Base-by-base conservation (phyloP, 2,113 vertebrate genomes). In the Melospiza melodia region DNA sequence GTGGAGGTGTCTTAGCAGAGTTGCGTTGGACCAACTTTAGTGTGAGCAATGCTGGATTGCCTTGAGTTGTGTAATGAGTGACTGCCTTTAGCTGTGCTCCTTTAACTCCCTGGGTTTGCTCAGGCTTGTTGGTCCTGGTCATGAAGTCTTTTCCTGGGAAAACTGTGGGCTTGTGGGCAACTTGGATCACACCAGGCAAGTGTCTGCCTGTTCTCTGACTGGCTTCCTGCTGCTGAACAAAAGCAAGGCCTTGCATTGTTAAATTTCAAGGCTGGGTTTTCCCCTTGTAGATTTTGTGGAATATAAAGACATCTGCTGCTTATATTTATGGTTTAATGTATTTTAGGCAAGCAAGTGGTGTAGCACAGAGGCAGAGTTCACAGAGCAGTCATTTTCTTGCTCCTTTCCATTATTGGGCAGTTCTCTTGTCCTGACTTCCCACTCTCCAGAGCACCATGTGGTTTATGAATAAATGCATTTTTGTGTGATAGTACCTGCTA, bases 121-220 rank as follows among this genome's bases (percentile, higher is more conserved):
- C 8, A 49, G 83, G 49, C 76, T 94, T 89, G 72, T 91, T 80
- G 67, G 58, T 68, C 72, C 58, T 61, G n/a, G 46, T 80, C 79
- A 30, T 27, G 27, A 2, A 84, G 39, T 27, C 15, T 72, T 63
- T 67, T 65, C 33, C 30, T 52, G 10, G 33, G 27, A 39, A 83
- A 90, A 24, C 22, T 18, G 2, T 4, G 1, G 12, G 24, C n/a
- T 71, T 7, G 21, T n/a, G 8, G 61, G 82, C 22, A 49, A 43
- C 65, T 35, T 8, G 2, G 30, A 8, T 31, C 20, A 8, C 0
- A 2, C 16, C 0, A 1, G 67, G 46, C 28, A n/a, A 63, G 75
- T 1, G 3, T 27, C 62, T 88, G 46, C 3, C 0, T 72, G 49
- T 79, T 59, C 24, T 82, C 27, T 39, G 13, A 2, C 15, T 52